Base-by-base conservation (phyloP, 2,113 vertebrate species). In the Proterorhinus semilunaris region DNA sequence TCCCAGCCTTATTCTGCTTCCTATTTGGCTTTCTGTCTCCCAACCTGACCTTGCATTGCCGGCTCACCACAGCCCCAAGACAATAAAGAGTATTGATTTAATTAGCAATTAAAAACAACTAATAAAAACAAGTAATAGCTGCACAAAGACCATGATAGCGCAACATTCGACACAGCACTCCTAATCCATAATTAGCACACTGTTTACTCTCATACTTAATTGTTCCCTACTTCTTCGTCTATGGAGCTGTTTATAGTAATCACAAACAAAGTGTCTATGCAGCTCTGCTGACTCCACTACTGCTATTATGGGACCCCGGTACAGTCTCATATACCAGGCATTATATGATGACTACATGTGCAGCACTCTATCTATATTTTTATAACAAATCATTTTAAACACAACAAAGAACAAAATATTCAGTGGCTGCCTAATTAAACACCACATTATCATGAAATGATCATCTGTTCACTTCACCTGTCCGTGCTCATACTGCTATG, bases 171-270 rank as follows among this genome's bases (percentile, higher is more conserved):
- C 54, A 48, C 46, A 69, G 45, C 62, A 48, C 65, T 75, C 62
- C 63, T 79, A 77, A 77, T 71, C 64, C 54, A 72, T 75, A 79
- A 81, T 83, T 79, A 76, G 45, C 78, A 9, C 45, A 64, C 11
- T 64, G 72, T 78, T 82, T 74, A 65, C 44, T 69, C 16, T 42
- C 10, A 76, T 80, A 59, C 69, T 27, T 78, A 76, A 83, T 72
- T 59, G 69, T 76, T 78, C 46, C 68, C 78, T 76, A 78, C 63
- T 54, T 82, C 61, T 54, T 69, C 57, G 11, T 68, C 68, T 43
- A 53, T 51, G 48, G 21, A 63, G 53, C 10, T 17, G 66, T 80
- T 78, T 74, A 72, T 65, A 66, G 42, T 21, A 80, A 67, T 44
- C 64, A 61, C 53, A 72, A 42, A 52, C 53, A 21, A 75, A 46